Base-by-base conservation (phyloP, 2,888 invertebrate species). In the Hanleya hanleyi region DNA sequence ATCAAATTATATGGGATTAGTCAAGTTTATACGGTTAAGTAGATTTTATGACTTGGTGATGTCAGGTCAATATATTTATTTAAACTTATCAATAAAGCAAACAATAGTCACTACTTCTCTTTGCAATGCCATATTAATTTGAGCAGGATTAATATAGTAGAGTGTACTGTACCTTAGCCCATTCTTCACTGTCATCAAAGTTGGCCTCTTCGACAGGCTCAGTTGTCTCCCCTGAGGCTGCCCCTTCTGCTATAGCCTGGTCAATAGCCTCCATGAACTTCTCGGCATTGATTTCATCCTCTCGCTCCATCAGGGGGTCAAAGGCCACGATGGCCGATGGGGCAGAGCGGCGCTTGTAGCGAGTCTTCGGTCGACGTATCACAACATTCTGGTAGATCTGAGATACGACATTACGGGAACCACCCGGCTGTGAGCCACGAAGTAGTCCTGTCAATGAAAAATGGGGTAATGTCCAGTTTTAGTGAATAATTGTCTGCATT, bases 121-220 rank as follows among this genome's bases (percentile, higher is more conserved):
- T n/a, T n/a, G n/a, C n/a, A n/a, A n/a, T n/a, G n/a, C n/a, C n/a
- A n/a, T n/a, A n/a, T n/a, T n/a, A n/a, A n/a, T n/a, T n/a, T n/a
- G n/a, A n/a, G n/a, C n/a, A n/a, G n/a, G n/a, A n/a, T n/a, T n/a
- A n/a, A n/a, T n/a, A n/a, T n/a, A n/a, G n/a, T n/a, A n/a, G n/a
- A n/a, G n/a, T 26, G 35, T 41, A 47, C n/a, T 71, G 57, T 75
- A 89, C 88, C 86, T 97, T 96, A 33, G 96, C 96, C 96, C 98
- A 97, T 92, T 98, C 97, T 91, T 97, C 96, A 91, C 96, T 94
- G 89, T 97, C 97, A 92, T 97, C 83, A 69, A 81, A 73, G 22
- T 70, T 67, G 29, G 57, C 62, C n/a, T 72, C 69, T 12, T 81
- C 81, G 4, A 74, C 47, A 35, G 65, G 36, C 0, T 61, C 41